A percentile compares a stretch with the other conserved stretches of the same genome.
phyloP scores from a whole-genome alignment of 2,888 invertebrate species.

The Endotricha flammealis region DNA sequence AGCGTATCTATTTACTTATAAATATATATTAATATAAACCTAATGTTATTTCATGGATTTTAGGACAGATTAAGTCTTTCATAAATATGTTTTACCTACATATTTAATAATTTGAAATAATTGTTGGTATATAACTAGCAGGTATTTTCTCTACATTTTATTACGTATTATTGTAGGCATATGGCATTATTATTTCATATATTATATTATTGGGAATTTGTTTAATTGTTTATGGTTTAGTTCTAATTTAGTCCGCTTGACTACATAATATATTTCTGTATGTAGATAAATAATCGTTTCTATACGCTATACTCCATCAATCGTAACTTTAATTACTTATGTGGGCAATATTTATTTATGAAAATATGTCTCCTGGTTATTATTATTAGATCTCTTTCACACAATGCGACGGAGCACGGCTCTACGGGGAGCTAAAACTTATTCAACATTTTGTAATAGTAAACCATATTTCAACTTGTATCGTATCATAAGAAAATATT shows the following conservation, averaged over 20 bases:
- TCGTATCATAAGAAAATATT: too few species aligned
- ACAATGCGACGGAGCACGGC: slow-evolving; percentile 16
- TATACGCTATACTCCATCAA: slow-evolving; percentile 22
- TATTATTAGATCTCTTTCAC: slow-evolving; percentile 21
- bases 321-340: slow-evolving; percentile 40
- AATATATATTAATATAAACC: slow-evolving; percentile 16
- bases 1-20: slow-evolving; percentile 10
- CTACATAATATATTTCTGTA: slow-evolving; percentile 20
- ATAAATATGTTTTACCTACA: slow-evolving; percentile 27
- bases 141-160: slow-evolving; percentile 29
- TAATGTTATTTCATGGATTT: slow-evolving; percentile 15
- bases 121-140: slow-evolving; percentile 29
- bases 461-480: too few species aligned
- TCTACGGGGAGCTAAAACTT: too few species aligned
- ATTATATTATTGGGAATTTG: slow-evolving; percentile 19
- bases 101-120: slow-evolving; percentile 30
- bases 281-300: slow-evolving; percentile 28
- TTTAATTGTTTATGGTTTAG: slow-evolving; percentile 24
- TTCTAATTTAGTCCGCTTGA: slow-evolving; percentile 20
- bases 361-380: slow-evolving; percentile 75
- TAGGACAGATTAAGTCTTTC: slow-evolving; percentile 19
- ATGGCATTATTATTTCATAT: slow-evolving; percentile 30
- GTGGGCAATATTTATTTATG: slow-evolving; percentile 70
- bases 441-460: too few species aligned
- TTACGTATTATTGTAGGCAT: slow-evolving; percentile 32